phyloP scores from a whole-genome alignment of 2,797 vertebrate species.

The Falco cherrug region DNA sequence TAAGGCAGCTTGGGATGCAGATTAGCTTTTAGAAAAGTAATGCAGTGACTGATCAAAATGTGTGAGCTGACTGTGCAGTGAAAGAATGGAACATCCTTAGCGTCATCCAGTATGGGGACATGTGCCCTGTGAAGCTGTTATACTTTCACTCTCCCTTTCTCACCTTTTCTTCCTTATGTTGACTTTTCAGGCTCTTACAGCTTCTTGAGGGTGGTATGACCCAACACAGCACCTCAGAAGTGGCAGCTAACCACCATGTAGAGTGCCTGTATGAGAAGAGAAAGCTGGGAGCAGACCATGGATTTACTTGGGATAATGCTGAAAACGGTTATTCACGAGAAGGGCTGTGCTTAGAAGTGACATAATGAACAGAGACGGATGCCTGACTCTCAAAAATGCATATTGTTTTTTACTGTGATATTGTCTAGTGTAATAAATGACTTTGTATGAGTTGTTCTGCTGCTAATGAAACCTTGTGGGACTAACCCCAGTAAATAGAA shows the following conservation, averaged over 20 bases:
- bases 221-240: neutral
- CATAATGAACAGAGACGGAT: neutral
- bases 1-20: neutral
- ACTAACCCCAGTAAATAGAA: neutral
- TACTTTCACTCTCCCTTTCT: neutral
- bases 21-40: neutral
- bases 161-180: neutral
- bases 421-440: neutral
- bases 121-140: neutral
- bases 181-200: neutral
- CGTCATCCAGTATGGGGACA: neutral
- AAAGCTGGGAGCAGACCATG: neutral
- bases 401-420: neutral
- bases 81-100: neutral
- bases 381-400: neutral
- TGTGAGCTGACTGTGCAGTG: neutral
- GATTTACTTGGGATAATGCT: neutral
- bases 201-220: neutral
- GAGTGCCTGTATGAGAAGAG: neutral
- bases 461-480: neutral
- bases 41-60: neutral
- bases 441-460: neutral
- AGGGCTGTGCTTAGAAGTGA: neutral
- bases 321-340: neutral
- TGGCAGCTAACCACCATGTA: neutral